Percentiles rank a stretch among this genome's conserved stretches.
These are phyloP conservation scores for Marronus borbonicus DNA, from an alignment of 2,888 invertebrate species.

Conservation along the genomic window DNA sequence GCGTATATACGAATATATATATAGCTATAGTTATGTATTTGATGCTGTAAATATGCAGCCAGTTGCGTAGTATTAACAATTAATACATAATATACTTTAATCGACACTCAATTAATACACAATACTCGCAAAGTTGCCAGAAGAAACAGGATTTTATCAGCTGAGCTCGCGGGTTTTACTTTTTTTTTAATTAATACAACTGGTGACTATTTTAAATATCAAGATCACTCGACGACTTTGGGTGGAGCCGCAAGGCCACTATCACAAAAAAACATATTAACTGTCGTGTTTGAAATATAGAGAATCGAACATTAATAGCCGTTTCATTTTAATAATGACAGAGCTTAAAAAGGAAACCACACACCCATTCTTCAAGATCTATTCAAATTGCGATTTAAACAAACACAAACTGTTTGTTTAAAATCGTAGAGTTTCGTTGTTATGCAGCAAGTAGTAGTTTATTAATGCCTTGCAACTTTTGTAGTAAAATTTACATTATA, in stretches of 20 bases:
- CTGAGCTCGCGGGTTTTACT: not conserved
- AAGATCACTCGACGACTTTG: conserved; percentile 50
- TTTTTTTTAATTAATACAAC: conserved; percentile 39
- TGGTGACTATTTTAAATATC: conserved; percentile 48
- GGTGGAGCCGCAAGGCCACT: conserved; percentile 50
- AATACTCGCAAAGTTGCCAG: not conserved
- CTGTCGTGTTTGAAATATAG: conserved; percentile 27
- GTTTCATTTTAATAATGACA: too few relatives aligned
- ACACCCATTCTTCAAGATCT: not conserved
- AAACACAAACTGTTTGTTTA: too few relatives aligned
- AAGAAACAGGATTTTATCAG: conserved; percentile 33
- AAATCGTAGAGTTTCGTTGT: too few relatives aligned
- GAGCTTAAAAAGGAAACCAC: too few relatives aligned
- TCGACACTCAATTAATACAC: conserved; percentile 1
- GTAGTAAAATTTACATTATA: too few relatives aligned
- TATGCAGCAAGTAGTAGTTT: too few relatives aligned
- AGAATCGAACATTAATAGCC: not conserved
- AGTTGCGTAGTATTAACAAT: not conserved
- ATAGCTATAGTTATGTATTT: too few relatives aligned
- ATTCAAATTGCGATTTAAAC: not conserved
- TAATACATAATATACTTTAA: conserved; percentile 9
- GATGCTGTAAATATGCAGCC: not conserved
- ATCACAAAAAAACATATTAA: conserved; percentile 22
- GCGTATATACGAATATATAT: too few relatives aligned
- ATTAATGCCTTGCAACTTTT: too few relatives aligned